These are phyloP conservation scores for Criorhina ranunculi DNA, from an alignment of 2,888 invertebrate genomes.

Conservation along the genomic window DNA sequence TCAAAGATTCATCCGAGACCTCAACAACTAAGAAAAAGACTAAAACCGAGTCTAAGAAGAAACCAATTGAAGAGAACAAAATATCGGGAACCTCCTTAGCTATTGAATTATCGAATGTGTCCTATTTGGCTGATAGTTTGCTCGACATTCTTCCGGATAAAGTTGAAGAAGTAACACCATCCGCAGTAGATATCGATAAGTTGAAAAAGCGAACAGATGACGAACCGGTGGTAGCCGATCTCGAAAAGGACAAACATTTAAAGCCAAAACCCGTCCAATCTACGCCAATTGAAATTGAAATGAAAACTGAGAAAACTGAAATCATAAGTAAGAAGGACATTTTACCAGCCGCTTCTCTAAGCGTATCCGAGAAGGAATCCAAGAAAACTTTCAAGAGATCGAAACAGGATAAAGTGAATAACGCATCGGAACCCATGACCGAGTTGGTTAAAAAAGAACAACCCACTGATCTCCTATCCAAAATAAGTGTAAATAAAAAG, in stretches of 20 bases:
- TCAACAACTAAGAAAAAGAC: constrained; percentile 23
- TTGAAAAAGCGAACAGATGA: constrained; percentile 36
- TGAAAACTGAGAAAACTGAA: background rate
- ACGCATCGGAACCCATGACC: background rate
- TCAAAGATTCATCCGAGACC: background rate
- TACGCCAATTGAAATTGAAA: background rate
- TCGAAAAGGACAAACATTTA: constrained; percentile 5
- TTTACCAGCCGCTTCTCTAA: background rate
- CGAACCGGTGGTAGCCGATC: background rate
- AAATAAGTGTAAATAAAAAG: constrained; percentile 17
- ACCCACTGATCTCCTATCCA: background rate
- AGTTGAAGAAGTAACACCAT: background rate
- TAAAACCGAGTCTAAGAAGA: constrained; percentile 30
- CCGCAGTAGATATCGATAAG: constrained; percentile 23
- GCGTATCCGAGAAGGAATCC: constrained; percentile 4
- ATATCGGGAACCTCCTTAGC: constrained; percentile 55
- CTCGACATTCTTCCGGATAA: constrained; percentile 59
- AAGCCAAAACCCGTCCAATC: background rate
- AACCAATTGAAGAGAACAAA: constrained; percentile 23
- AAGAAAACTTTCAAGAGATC: constrained; percentile 37
- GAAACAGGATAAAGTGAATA: constrained; percentile 32
- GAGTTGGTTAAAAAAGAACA: constrained; percentile 9
- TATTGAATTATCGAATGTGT: constrained; percentile 70
- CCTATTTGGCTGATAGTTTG: constrained; percentile 73
- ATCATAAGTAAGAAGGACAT: background rate